These are phyloP conservation scores for Micropoecilia bifurca DNA, from an alignment of 2,797 vertebrate genomes.

Conservation along the genomic window DNA sequence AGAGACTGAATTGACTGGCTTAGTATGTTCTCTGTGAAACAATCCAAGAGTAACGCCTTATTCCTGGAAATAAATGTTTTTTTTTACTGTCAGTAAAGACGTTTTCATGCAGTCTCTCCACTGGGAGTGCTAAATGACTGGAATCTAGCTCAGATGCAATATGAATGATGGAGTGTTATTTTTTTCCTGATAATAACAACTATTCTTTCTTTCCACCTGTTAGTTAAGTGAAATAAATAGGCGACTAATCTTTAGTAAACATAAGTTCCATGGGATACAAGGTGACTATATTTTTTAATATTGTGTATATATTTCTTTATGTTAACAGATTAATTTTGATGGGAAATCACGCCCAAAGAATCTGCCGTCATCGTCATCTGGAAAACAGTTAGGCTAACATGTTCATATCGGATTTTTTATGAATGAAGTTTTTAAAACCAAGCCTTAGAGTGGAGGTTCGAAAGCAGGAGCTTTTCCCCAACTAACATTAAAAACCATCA, in stretches of 20 bases:
- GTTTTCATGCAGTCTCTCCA: not conserved
- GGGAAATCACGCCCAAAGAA: not conserved
- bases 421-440: not conserved
- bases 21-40: not conserved
- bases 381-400: not conserved
- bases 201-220: not conserved
- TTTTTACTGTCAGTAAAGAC: not conserved
- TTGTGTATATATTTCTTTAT: not conserved
- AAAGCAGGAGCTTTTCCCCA: no score
- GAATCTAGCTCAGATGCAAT: not conserved
- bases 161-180: not conserved
- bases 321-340: not conserved
- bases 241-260: no score
- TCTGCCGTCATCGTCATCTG: not conserved
- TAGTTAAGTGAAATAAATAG: no score
- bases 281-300: not conserved
- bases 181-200: not conserved
- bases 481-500: no score
- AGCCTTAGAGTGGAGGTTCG: no score
- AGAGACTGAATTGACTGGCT: not conserved
- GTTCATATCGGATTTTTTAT: not conserved
- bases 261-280: not conserved
- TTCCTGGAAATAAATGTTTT: not conserved
- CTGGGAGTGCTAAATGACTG: not conserved
- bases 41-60: not conserved